Conservation (phyloP, 1,140 invertebrate genomes). For the Lanistes nyassanus region DNA sequence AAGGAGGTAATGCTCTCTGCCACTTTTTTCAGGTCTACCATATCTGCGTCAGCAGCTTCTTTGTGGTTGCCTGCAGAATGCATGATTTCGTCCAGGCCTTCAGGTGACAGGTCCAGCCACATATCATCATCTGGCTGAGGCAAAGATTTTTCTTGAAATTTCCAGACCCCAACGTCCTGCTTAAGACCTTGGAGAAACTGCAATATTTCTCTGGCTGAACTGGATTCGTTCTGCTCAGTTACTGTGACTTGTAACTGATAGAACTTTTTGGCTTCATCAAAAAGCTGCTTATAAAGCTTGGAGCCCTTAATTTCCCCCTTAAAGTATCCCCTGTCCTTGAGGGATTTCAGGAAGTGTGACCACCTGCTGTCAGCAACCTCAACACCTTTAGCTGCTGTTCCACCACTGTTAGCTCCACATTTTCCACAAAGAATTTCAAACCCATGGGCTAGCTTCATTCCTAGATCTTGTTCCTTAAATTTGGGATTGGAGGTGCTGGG, state of each 20-base stretch:
- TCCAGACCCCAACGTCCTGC: conserved; percentile 55
- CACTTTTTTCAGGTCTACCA: conserved; percentile 67
- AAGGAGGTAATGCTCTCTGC: conserved; percentile 79
- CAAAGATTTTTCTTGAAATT: conserved; percentile 50
- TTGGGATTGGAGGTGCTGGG: conserved; percentile 73
- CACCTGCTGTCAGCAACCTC: conserved; percentile 75
- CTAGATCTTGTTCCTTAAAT: conserved; percentile 81
- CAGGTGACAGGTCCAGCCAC: conserved; percentile 86
- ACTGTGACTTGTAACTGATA: conserved; percentile 66
- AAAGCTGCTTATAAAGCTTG: conserved; percentile 77
- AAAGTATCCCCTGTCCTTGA: conserved; percentile 85
- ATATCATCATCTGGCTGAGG: conserved; percentile 56
- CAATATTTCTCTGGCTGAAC: conserved; percentile 43
- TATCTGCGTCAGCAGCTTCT: conserved; percentile 21
- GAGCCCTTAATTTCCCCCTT: conserved; percentile 85
- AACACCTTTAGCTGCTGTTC: neutral
- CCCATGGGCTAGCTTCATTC: conserved; percentile 88
- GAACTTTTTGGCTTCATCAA: conserved; percentile 81
- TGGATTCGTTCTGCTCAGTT: conserved; percentile 9
- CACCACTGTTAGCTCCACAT: conserved; percentile 37
- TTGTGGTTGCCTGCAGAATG: conserved; percentile 58
- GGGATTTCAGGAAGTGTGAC: conserved; percentile 76
- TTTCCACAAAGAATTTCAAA: conserved; percentile 84
- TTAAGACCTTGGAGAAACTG: conserved; percentile 45
- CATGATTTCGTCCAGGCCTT: conserved; percentile 84